Evolutionary conservation across 2,113 vertebrate genomes (phyloP).

Genomic region (Percina caprodes): DNA sequence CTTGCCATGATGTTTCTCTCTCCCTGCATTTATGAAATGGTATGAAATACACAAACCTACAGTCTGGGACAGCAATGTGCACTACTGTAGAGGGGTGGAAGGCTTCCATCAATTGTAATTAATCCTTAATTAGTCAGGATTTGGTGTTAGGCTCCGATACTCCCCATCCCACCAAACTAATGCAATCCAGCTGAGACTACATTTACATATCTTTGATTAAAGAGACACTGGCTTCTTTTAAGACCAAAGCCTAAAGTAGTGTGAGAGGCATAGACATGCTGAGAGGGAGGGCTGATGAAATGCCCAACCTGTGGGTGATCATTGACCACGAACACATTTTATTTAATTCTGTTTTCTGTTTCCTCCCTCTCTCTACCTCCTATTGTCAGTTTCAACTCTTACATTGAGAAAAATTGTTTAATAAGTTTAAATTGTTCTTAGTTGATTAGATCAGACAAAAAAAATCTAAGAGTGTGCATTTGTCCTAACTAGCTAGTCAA

Average conservation of each 20-base stretch:
- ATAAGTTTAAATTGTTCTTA: neutral
- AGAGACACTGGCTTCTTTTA: conserved; percentile 73
- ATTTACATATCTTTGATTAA: conserved; percentile 88
- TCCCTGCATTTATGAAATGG: conserved; percentile 71
- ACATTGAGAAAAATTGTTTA: neutral
- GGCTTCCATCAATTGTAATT: conserved; percentile 87
- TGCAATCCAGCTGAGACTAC: conserved; percentile 82
- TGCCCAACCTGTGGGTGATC: conserved; percentile 38
- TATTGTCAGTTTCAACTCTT: neutral
- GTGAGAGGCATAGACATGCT: conserved; percentile 50
- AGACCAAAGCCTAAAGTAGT: conserved; percentile 65
- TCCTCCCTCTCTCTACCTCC: no score
- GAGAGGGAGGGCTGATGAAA: conserved; percentile 57
- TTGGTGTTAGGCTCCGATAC: conserved; percentile 77
- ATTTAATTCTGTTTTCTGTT: neutral
- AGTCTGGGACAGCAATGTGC: conserved; percentile 66
- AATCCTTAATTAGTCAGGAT: conserved; percentile 89
- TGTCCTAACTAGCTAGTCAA: neutral
- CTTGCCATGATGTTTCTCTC: conserved; percentile 68
- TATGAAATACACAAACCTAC: conserved; percentile 74
- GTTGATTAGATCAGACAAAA: conserved; percentile 5
- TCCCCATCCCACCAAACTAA: conserved; percentile 77
- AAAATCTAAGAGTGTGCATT: no score
- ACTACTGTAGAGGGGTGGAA: conserved; percentile 76
- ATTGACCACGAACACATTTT: conserved; percentile 5